A percentile compares a stretch with the other conserved stretches of the same genome.
Evolutionary conservation across 92 coral and sea anemone species (phyloP).

Genomic region (Epizoanthus ramosus): DNA sequence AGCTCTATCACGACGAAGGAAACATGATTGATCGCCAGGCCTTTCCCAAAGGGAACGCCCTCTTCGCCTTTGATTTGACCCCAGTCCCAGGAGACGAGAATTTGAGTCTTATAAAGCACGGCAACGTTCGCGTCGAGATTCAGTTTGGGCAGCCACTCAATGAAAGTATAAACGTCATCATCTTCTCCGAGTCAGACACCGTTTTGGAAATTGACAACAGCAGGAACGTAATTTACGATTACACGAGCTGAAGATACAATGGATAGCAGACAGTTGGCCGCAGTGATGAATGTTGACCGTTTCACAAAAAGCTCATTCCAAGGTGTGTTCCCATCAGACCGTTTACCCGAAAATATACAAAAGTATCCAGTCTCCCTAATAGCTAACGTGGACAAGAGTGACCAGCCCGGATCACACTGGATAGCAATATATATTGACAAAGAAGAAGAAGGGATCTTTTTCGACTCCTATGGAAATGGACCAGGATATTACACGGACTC

Average conservation of each 20-base stretch:
- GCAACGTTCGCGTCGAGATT: too few species aligned
- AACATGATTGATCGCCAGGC: conserved; percentile 23
- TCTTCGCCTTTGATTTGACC: too few species aligned
- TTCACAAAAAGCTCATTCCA: background rate
- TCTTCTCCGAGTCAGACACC: conserved; percentile 42
- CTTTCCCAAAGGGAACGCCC: too few species aligned
- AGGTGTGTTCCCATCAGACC: conserved; percentile 3
- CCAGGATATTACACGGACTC: background rate
- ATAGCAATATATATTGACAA: conserved; percentile 2
- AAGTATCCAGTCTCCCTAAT: conserved; percentile 12
- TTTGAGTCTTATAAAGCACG: too few species aligned
- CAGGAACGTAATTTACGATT: conserved; percentile 42
- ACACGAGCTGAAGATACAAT: background rate
- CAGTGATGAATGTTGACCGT: too few species aligned
- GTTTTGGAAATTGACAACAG: conserved; percentile 32
- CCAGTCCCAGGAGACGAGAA: too few species aligned
- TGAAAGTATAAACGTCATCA: conserved; percentile 34
- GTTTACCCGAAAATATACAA: background rate
- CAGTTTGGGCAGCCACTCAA: too few species aligned
- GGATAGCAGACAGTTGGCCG: too few species aligned
- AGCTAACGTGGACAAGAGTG: conserved; percentile 17
- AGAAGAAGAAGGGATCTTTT: conserved; percentile 2
- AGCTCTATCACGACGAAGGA: conserved; percentile 20
- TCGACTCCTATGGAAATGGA: conserved; percentile 13
- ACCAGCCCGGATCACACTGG: conserved; percentile 1